phyloP scores from a whole-genome alignment of 2,113 vertebrate species.

The Clarias macrocephalus region DNA sequence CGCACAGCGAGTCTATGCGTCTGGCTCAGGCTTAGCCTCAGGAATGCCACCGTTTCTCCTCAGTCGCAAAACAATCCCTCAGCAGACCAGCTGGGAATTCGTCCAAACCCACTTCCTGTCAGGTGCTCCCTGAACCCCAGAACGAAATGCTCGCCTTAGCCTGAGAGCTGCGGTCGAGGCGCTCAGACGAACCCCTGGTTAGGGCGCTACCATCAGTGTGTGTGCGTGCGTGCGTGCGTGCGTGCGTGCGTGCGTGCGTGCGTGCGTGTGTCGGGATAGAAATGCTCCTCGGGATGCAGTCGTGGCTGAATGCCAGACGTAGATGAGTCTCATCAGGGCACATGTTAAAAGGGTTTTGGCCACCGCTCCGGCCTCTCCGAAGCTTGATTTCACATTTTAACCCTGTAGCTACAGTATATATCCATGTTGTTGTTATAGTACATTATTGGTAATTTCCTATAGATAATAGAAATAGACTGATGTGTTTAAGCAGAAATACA shows the following conservation, averaged over 20 bases:
- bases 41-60: conserved; percentile 9
- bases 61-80: conserved; percentile 20
- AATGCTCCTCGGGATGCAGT: conserved; percentile 42
- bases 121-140: conserved; percentile 29
- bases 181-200: conserved; percentile 1
- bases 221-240: too few relatives aligned
- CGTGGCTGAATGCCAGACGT: conserved; percentile 44
- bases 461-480: neutral
- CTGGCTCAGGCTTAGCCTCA: conserved; percentile 17
- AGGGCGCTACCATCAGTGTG: conserved; percentile 32
- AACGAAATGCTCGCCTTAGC: neutral
- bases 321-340: conserved; percentile 55
- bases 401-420: neutral
- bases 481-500: neutral
- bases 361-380: conserved; percentile 31
- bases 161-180: neutral
- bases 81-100: neutral
- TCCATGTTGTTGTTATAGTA: neutral
- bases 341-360: conserved; percentile 56
- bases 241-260: too few relatives aligned
- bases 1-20: conserved; percentile 18
- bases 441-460: neutral
- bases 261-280: conserved; percentile 21
- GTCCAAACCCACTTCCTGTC: conserved; percentile 40
- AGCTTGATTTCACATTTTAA: conserved; percentile 14